These are phyloP conservation scores for honey bee (Apis mellifera) DNA, from an alignment of 1,140 invertebrate species.

Conservation along the genomic window Amel_HAv3.1 CM009932.2:7672001-7672500, in stretches of 20 bases:
- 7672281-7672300: not conserved
- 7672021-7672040: not conserved
- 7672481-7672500: conserved; percentile 16
- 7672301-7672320: not conserved
- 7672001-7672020: no score
- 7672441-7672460: not conserved
- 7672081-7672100: not conserved
- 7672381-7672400: not conserved
- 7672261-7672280: not conserved
- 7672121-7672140: conserved; percentile 1
- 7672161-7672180: not conserved
- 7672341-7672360: no score
- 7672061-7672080: not conserved
- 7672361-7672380: not conserved
- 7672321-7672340: no score
- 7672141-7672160: not conserved
- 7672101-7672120: no score
- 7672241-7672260: not conserved
- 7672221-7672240: not conserved
- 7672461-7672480: conserved; percentile 37
- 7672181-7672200: not conserved
- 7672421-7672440: conserved; percentile 14
- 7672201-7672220: conserved; percentile 13
- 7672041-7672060: not conserved
- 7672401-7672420: not conserved